Evolutionary conservation across 2,113 vertebrate species (phyloP).

Genomic region (Alosa alosa): DNA sequence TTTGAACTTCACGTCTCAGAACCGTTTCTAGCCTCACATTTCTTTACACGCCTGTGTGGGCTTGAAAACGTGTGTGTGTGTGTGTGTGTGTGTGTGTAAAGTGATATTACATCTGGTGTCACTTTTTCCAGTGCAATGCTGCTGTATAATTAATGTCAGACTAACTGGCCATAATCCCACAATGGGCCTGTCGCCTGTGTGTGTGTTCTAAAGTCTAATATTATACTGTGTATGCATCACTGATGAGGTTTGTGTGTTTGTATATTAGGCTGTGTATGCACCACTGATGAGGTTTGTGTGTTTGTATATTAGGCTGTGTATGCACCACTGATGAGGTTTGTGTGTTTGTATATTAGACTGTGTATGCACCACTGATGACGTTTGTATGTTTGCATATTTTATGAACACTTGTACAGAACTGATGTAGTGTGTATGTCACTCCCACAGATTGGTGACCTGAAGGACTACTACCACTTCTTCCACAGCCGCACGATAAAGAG

Average conservation of each 20-base stretch:
- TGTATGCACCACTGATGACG: neutral
- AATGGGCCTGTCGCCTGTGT: neutral
- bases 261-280: neutral
- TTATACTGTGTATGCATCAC: neutral
- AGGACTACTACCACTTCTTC: slow-evolving; percentile 98
- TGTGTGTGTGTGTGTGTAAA: slow-evolving; percentile 22
- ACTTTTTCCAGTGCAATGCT: slow-evolving; percentile 23
- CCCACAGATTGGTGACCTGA: slow-evolving; percentile 90
- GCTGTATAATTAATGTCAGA: slow-evolving; percentile 25
- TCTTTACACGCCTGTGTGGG: slow-evolving; percentile 8
- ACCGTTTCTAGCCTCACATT: neutral
- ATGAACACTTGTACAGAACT: neutral
- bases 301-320: neutral
- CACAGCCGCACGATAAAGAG: slow-evolving; percentile 98
- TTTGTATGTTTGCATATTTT: neutral
- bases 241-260: neutral
- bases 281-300: neutral
- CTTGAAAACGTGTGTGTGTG: slow-evolving; percentile 15
- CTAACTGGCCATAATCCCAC: neutral
- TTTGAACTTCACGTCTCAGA: slow-evolving; percentile 2
- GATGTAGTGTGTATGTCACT: slow-evolving; percentile 35
- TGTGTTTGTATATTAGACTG: neutral
- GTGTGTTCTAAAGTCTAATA: neutral
- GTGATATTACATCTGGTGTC: slow-evolving; percentile 24
- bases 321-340: neutral